Percentiles rank a stretch among this genome's conserved stretches.
Conservation (phyloP, 2,113 vertebrate species). For the Elanoides forficatus region DNA sequence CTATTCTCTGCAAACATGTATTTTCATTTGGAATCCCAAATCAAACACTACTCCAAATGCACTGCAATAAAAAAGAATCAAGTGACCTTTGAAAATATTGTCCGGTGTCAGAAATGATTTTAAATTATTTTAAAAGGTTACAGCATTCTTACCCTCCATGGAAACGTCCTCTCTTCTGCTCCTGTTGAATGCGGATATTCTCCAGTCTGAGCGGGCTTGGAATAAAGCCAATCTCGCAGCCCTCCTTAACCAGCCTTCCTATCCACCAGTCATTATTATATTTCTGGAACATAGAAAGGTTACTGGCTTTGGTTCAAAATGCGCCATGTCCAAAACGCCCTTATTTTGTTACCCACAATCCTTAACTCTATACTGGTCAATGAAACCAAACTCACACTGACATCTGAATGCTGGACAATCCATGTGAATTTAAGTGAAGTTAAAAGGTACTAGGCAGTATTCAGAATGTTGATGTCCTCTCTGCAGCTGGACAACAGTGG, state of each 20-base stretch:
- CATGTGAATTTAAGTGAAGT: neutral
- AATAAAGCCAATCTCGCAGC: conserved; percentile 96
- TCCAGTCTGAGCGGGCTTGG: conserved; percentile 94
- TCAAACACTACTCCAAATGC: neutral
- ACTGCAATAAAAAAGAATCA: neutral
- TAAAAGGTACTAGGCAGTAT: neutral
- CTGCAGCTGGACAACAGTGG: neutral
- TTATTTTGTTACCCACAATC: neutral
- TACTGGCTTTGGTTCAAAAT: neutral
- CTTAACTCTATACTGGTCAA: rapidly evolving
- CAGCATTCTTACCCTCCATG: conserved; percentile 84
- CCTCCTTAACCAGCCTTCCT: conserved; percentile 94
- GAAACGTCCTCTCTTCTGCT: conserved; percentile 93
- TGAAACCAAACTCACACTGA: rapidly evolving
- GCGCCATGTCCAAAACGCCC: rapidly evolving
- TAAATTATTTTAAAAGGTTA: neutral
- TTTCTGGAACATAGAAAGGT: conserved; percentile 79
- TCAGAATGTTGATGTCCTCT: neutral
- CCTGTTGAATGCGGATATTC: conserved; percentile 92
- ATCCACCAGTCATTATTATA: conserved; percentile 99
- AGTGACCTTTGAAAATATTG: neutral
- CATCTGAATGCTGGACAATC: too few relatives aligned
- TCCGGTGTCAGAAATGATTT: rapidly evolving
- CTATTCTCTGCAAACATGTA: rapidly evolving
- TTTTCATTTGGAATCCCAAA: neutral